Conservation (phyloP, 2,888 invertebrate genomes). For the Eristalinus aeneus region DNA sequence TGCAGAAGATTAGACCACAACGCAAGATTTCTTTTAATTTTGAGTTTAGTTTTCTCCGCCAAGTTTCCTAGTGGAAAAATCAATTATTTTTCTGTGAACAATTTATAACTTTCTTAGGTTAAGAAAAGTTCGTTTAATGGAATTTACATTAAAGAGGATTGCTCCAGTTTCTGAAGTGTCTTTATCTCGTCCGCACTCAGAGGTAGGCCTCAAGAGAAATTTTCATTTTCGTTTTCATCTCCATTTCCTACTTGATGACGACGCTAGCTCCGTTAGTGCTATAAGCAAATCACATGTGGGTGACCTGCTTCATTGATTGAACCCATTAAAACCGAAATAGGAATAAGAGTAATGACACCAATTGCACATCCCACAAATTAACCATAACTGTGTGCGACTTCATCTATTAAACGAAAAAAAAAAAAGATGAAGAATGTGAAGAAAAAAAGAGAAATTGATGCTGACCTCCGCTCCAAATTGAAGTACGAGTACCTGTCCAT, state of each 20-base stretch:
- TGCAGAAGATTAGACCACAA: too few relatives aligned
- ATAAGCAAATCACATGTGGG: background rate
- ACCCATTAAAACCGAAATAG: background rate
- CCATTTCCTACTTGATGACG: too few relatives aligned
- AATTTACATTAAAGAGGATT: background rate
- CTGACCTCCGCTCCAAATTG: slow-evolving; percentile 11
- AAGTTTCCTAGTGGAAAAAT: too few relatives aligned
- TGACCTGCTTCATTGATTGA: background rate
- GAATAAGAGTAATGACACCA: background rate
- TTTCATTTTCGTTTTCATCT: background rate
- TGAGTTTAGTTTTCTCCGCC: too few relatives aligned
- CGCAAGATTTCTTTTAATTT: too few relatives aligned
- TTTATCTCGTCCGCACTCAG: background rate
- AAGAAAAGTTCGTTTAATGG: background rate
- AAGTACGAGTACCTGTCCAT: background rate
- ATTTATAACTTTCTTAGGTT: too few relatives aligned
- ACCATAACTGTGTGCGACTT: background rate
- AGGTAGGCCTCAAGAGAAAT: background rate
- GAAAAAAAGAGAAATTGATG: slow-evolving; percentile 23
- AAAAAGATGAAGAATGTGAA: slow-evolving; percentile 4
- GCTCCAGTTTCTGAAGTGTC: background rate
- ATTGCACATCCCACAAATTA: slow-evolving; percentile 3
- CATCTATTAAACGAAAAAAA: background rate
- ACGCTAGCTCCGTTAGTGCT: too few relatives aligned
- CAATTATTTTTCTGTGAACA: too few relatives aligned